phyloP scores from a whole-genome alignment of 2,888 invertebrate species.

The Sabellastarte sp. region DNA sequence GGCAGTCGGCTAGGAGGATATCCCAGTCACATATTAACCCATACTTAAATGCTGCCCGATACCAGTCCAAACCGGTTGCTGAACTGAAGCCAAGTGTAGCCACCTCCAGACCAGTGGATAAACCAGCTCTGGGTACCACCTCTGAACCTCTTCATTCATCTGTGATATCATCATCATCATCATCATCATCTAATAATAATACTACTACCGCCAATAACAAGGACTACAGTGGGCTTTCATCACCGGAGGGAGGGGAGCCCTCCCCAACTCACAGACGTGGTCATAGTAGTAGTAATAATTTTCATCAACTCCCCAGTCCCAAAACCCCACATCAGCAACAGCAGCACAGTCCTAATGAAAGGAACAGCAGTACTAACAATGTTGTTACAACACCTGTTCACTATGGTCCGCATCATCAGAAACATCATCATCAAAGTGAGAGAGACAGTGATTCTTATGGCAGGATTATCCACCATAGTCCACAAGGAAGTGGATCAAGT shows the following conservation, averaged over 20 bases:
- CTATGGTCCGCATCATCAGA: neutral
- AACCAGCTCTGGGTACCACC: too few relatives aligned
- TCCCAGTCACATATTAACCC: constrained; percentile 10
- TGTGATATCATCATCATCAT: too few relatives aligned
- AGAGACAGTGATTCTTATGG: neutral
- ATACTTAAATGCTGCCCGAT: constrained; percentile 8
- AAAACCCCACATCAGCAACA: neutral
- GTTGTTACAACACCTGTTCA: too few relatives aligned
- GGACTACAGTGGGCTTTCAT: too few relatives aligned
- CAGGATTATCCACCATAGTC: neutral
- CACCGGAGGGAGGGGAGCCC: neutral
- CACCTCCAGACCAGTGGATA: constrained; percentile 21
- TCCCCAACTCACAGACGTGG: neutral
- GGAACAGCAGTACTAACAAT: neutral
- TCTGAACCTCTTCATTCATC: too few relatives aligned
- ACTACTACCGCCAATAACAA: neutral
- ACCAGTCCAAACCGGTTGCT: constrained; percentile 13
- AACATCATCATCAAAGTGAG: neutral
- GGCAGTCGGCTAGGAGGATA: constrained; percentile 14
- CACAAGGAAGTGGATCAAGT: neutral
- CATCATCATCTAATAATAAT: too few relatives aligned
- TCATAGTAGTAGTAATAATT: neutral
- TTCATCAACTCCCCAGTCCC: neutral
- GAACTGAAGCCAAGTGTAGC: constrained; percentile 13
- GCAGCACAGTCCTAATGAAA: neutral